Conservation (phyloP, 2,113 vertebrate genomes). For the Hyla sarda region DNA sequence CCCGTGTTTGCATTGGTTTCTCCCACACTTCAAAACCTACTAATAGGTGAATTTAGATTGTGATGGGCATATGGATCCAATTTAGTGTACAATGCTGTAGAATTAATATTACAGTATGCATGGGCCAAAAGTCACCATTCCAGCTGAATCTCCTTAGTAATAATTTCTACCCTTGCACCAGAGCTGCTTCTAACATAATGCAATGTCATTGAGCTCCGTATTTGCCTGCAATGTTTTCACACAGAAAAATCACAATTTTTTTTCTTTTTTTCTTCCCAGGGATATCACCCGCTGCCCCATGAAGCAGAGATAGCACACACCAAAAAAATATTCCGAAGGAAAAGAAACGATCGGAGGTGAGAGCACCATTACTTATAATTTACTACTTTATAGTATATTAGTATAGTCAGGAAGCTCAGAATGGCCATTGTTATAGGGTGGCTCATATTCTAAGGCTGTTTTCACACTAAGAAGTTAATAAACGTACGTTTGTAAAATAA, state of each 20-base stretch:
- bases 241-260: neutral
- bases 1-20: no score
- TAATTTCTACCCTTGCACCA: no score
- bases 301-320: slow-evolving; percentile 95
- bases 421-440: neutral
- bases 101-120: no score
- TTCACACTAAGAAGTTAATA: no score
- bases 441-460: no score
- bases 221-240: neutral
- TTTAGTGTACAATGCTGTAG: no score
- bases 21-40: no score
- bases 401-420: neutral
- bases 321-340: slow-evolving; percentile 94
- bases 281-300: slow-evolving; percentile 87
- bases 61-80: no score
- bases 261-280: slow-evolving; percentile 70
- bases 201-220: neutral
- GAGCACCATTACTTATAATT: slow-evolving; percentile 12
- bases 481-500: no score
- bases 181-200: neutral
- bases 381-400: neutral
- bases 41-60: no score
- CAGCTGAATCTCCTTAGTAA: no score
- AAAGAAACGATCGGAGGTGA: slow-evolving; percentile 91
- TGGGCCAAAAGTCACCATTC: no score